A percentile compares a stretch with the other conserved stretches of the same genome.
These are phyloP conservation scores for Drosophila prolongata DNA, from an alignment of 2,888 invertebrate genomes.

Conservation along the genomic window DNA sequence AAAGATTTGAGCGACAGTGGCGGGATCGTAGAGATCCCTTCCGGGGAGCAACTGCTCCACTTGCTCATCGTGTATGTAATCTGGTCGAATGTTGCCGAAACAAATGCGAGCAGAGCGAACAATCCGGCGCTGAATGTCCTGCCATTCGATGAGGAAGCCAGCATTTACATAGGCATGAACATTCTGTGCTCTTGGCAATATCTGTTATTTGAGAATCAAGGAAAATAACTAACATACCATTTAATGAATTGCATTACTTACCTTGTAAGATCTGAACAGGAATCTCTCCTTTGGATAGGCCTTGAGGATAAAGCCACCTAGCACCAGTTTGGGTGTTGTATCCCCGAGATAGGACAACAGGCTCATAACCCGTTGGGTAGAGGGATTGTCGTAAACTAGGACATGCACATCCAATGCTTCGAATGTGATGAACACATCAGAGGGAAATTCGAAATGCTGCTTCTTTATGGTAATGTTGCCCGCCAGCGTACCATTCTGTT, in stretches of 20 bases:
- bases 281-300: conserved; percentile 85
- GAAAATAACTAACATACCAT: too few species aligned
- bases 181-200: conserved; percentile 90
- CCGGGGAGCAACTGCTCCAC: conserved; percentile 86
- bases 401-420: conserved; percentile 80
- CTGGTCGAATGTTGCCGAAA: conserved; percentile 87
- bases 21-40: conserved; percentile 84
- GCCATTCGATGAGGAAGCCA: conserved; percentile 87
- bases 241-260: too few species aligned
- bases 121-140: conserved; percentile 22
- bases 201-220: conserved; percentile 83
- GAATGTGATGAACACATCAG: conserved; percentile 88
- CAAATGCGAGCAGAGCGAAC: conserved; percentile 86
- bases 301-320: conserved; percentile 87
- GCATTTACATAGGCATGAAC: conserved; percentile 92
- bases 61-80: conserved; percentile 86
- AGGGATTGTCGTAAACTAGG: conserved; percentile 62
- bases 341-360: conserved; percentile 87
- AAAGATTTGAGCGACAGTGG: conserved; percentile 84
- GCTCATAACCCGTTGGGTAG: conserved; percentile 84
- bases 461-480: conserved; percentile 90
- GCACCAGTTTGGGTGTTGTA: conserved; percentile 87
- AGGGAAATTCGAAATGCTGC: conserved; percentile 88
- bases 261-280: conserved; percentile 89
- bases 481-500: conserved; percentile 88